Conservation (phyloP, 2,888 invertebrate species). For the Aspidapion aeneum region DNA sequence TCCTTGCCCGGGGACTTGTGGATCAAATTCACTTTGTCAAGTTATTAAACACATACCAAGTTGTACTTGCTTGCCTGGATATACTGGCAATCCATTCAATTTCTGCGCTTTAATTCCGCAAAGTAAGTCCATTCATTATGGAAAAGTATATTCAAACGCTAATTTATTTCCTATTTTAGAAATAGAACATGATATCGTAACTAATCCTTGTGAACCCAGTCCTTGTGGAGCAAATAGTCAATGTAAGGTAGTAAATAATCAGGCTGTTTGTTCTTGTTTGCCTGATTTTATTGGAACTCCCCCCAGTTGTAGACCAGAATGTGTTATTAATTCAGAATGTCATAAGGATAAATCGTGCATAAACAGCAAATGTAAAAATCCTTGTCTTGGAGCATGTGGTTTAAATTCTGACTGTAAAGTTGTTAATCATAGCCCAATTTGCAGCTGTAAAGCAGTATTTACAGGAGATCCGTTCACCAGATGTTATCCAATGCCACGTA, state of each 20-base stretch:
- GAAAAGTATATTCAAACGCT: not conserved
- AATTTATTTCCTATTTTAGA: not conserved
- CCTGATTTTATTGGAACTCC: slow-evolving; percentile 66
- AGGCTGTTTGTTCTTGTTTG: slow-evolving; percentile 64
- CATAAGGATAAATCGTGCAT: slow-evolving; percentile 64
- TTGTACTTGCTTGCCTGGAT: slow-evolving; percentile 53
- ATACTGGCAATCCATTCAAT: slow-evolving; percentile 50
- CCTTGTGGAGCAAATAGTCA: slow-evolving; percentile 73
- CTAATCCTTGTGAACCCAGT: slow-evolving; percentile 64
- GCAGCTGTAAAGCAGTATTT: slow-evolving; percentile 58
- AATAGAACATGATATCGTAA: not conserved
- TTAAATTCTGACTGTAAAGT: slow-evolving; percentile 67
- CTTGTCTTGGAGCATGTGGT: slow-evolving; percentile 72
- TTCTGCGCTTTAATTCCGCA: slow-evolving; percentile 42
- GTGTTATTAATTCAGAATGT: slow-evolving; percentile 68
- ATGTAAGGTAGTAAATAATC: slow-evolving; percentile 56
- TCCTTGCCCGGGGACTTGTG: slow-evolving; percentile 61
- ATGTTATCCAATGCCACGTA: slow-evolving; percentile 49
- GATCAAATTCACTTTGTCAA: slow-evolving; percentile 61
- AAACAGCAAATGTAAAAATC: slow-evolving; percentile 68
- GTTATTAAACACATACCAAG: slow-evolving; percentile 46
- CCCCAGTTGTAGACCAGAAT: slow-evolving; percentile 67
- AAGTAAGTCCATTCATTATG: slow-evolving; percentile 48
- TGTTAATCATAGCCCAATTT: slow-evolving; percentile 72
- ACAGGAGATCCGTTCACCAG: slow-evolving; percentile 71